Base-by-base conservation (phyloP, 2,888 invertebrate species). In the Netelia fuscicornis region DNA sequence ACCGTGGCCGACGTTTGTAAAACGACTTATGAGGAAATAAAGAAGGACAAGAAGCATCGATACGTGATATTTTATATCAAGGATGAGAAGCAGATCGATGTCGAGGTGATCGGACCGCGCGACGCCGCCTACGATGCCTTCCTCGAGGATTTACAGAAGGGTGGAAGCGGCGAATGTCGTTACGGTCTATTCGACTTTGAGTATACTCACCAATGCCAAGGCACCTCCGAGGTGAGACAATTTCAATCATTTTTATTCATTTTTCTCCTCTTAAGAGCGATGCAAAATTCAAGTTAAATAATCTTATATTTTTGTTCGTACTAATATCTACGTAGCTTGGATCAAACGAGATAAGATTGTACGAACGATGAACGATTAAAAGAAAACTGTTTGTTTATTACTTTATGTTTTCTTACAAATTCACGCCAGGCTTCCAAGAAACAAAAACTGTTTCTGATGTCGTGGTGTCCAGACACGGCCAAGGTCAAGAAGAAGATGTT, bases 391-490 rank as follows among this genome's bases (percentile, higher is more conserved):
- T 65, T 44, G 10, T 52, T 25, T 58, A 48, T 13, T 13, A 56
- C n/a, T 64, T 70, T 76, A 65, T 10, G 1, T 25, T 9, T 72
- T 11, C 11, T 48, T 11, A 2, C 48, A 1, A 48, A 48, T 13
- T 0, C 13, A 48, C 11, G 17, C 42, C 88, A 95, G 93, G 98
- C 98, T 93, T 97, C 98, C 94, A 98, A 98, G 96, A 98, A 98
- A 97, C 98, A 99, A 95, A 99, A 99, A 94, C 95, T 99, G 91
- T 98, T 99, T 96, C 97, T 99, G 94, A 98, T 99, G 98, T 98
- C 98, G 94, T 98, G 98, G 98, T 98, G 99, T 96, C 99, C 99
- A 65, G 99, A 99, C 95, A 98, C 98, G 94, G 98, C 99, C 92
- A 98, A 98, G 95, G 96, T 97, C 90, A 96, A 96, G 94, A 96